Conservation (phyloP, 2,888 invertebrate species). For the Aleiodes leptofemur region DNA sequence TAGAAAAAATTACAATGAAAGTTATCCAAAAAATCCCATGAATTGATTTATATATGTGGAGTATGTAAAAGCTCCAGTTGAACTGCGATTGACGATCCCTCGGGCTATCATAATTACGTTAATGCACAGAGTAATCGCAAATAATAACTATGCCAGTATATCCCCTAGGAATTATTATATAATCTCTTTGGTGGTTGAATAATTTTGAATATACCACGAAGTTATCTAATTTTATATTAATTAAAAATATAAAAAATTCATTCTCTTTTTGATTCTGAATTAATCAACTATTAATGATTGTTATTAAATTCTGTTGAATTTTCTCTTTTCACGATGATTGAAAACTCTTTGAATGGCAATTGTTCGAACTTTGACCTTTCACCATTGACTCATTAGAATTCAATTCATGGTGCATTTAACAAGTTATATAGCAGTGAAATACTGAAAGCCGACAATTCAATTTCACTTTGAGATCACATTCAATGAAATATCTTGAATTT, state of each 20-base stretch:
- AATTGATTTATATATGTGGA: neutral
- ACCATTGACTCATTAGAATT: no score
- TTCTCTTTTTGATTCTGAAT: neutral
- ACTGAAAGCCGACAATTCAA: no score
- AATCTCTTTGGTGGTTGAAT: conserved; percentile 25
- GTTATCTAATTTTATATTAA: conserved; percentile 10
- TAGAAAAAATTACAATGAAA: neutral
- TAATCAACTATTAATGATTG: neutral
- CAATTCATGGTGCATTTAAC: no score
- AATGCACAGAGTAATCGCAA: conserved; percentile 25
- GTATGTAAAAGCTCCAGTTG: conserved; percentile 2
- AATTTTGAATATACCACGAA: conserved; percentile 13
- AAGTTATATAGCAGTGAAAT: no score
- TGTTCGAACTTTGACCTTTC: no score
- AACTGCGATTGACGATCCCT: conserved; percentile 26
- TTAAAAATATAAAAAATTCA: neutral
- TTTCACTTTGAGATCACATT: no score
- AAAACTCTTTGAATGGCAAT: no score
- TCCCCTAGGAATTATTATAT: conserved; percentile 37
- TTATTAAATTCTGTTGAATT: no score
- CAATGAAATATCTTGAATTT: no score
- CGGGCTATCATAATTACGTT: conserved; percentile 18
- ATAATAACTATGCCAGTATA: conserved; percentile 13
- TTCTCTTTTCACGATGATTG: no score
- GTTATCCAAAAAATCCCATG: neutral